These are phyloP conservation scores for Caenorhabditis sinica DNA, from an alignment of 2,888 invertebrate genomes.

Conservation along the genomic window DNA sequence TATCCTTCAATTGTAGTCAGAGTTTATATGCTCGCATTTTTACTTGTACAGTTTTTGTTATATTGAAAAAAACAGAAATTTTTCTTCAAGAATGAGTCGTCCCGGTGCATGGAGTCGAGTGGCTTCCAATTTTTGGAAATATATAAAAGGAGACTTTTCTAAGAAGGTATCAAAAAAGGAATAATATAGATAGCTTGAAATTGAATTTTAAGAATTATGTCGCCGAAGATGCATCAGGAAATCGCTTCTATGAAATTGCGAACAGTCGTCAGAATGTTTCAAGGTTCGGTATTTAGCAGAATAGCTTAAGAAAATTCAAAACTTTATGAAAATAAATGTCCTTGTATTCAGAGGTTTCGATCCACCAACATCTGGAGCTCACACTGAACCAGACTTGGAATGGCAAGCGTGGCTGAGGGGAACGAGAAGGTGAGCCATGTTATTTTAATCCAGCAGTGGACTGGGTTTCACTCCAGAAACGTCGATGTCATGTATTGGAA, in stretches of 20 bases:
- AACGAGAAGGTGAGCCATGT: slow-evolving; percentile 69
- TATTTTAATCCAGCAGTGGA: not conserved
- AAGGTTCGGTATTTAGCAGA: slow-evolving; percentile 56
- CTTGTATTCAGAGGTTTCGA: slow-evolving; percentile 77
- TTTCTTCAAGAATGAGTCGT: slow-evolving; percentile 69
- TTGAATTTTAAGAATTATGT: slow-evolving; percentile 71
- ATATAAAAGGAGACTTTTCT: slow-evolving; percentile 73
- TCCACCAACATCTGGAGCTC: slow-evolving; percentile 63
- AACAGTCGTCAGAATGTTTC: slow-evolving; percentile 73
- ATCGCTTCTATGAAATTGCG: slow-evolving; percentile 79
- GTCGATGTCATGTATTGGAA: slow-evolving; percentile 54
- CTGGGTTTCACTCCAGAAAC: slow-evolving; percentile 33
- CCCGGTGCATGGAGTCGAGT: slow-evolving; percentile 77
- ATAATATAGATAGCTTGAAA: not conserved
- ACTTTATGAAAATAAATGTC: too few species aligned
- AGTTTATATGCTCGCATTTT: slow-evolving; percentile 1
- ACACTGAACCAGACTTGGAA: slow-evolving; percentile 75
- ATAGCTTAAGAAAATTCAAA: too few species aligned
- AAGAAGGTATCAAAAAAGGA: slow-evolving; percentile 40
- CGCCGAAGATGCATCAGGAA: slow-evolving; percentile 79
- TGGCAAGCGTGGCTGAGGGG: slow-evolving; percentile 82
- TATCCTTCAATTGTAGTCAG: not conserved
- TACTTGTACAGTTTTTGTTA: not conserved
- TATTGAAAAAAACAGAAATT: not conserved
- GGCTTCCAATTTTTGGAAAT: slow-evolving; percentile 73